A percentile compares a stretch with the other conserved stretches of the same genome.
Evolutionary conservation across 2,888 invertebrate species (phyloP).

Genomic region (Sthenelais limicola): DNA sequence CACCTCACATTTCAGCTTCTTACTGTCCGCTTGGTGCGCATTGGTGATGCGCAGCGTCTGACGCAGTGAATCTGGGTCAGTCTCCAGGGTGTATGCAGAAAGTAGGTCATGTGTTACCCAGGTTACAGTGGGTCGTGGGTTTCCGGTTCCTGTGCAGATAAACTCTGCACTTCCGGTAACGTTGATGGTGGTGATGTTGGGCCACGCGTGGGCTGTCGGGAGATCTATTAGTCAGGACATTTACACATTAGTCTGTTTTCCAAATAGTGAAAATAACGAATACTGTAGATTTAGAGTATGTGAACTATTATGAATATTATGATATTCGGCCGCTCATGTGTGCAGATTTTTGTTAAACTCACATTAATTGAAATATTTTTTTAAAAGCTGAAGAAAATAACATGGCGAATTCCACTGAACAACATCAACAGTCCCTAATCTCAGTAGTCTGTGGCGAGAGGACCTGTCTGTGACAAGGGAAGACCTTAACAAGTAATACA

Average conservation of each 20-base stretch:
- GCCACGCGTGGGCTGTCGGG: slow-evolving; percentile 1
- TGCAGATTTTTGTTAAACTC: no score
- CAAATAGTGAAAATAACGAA: no score
- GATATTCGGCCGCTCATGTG: no score
- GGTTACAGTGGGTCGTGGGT: slow-evolving; percentile 6
- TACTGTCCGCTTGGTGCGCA: slow-evolving; percentile 15
- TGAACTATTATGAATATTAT: no score
- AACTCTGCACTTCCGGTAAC: slow-evolving; percentile 2
- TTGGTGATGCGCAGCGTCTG: slow-evolving; percentile 26
- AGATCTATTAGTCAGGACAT: background rate
- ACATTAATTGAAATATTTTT: no score
- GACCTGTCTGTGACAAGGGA: background rate
- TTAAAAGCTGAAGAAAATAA: no score
- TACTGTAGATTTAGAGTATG: no score
- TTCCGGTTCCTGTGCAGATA: background rate
- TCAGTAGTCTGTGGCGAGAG: no score
- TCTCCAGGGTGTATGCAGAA: background rate
- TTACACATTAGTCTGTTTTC: background rate
- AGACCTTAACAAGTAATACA: background rate
- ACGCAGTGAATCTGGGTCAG: slow-evolving; percentile 3
- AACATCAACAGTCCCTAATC: no score
- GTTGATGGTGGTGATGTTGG: slow-evolving; percentile 4
- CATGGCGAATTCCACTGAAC: background rate
- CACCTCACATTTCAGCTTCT: slow-evolving; percentile 7
- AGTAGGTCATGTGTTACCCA: slow-evolving; percentile 7